Percentiles rank a stretch among this genome's conserved stretches.
Conservation (phyloP, 2,113 vertebrate species). For the Barbus barbus region DNA sequence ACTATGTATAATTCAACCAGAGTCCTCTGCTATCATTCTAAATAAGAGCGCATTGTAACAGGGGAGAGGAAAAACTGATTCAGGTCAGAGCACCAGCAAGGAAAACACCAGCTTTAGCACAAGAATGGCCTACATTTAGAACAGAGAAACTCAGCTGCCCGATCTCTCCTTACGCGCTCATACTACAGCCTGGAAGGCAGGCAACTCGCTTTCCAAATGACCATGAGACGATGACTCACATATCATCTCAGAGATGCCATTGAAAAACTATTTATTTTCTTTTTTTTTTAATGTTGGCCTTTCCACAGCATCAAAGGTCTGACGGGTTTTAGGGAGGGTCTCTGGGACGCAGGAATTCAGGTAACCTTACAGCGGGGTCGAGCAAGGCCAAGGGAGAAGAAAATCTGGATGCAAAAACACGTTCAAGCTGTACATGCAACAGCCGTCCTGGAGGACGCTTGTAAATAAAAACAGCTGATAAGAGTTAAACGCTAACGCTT, state of each 20-base stretch:
- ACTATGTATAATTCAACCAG: conserved; percentile 61
- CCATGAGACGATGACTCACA: not conserved
- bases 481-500: not conserved
- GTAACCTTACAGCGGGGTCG: conserved; percentile 29
- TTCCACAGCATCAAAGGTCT: not conserved
- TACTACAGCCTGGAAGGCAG: conserved; percentile 13
- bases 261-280: not conserved
- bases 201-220: not conserved
- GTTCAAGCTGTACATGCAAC: not conserved
- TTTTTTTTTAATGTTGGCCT: not conserved
- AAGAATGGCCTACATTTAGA: conserved; percentile 54
- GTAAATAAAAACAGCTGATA: not conserved
- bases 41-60: conserved; percentile 68
- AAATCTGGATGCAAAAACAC: not conserved
- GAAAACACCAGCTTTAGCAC: conserved; percentile 61
- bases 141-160: conserved; percentile 13
- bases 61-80: conserved; percentile 67
- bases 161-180: conserved; percentile 14
- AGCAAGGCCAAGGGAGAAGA: conserved; percentile 6
- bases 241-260: not conserved
- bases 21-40: conserved; percentile 66
- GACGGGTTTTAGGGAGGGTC: conserved; percentile 9
- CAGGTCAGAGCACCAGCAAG: conserved; percentile 60
- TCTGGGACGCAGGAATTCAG: not conserved
- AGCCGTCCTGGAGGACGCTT: not conserved